phyloP scores from a whole-genome alignment of 2,888 invertebrate species.

The Geotrupes spiniger region DNA sequence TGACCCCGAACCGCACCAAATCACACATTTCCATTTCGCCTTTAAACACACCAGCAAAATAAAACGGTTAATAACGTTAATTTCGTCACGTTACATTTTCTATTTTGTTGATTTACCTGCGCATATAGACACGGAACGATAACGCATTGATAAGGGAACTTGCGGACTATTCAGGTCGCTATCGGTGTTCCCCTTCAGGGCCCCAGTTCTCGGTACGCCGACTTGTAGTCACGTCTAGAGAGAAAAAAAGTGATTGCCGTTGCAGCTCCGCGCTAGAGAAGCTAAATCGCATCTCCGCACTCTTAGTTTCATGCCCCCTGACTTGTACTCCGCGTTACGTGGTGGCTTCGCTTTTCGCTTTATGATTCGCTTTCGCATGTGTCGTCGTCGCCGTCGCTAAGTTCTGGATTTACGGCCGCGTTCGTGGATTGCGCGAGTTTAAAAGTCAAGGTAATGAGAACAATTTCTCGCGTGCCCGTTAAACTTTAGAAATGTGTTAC shows the following conservation, averaged over 20 bases:
- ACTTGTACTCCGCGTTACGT: constrained; percentile 1
- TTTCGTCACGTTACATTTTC: too few relatives aligned
- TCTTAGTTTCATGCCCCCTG: constrained; percentile 13
- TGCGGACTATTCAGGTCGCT: constrained; percentile 15
- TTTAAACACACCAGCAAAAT: too few relatives aligned
- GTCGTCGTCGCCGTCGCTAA: constrained; percentile 11
- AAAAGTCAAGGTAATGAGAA: too few relatives aligned
- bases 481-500: too few relatives aligned
- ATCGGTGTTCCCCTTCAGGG: constrained; percentile 22
- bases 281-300: constrained; percentile 14
- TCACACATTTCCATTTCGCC: too few relatives aligned
- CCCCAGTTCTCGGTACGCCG: constrained; percentile 24
- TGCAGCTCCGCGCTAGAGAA: constrained; percentile 15
- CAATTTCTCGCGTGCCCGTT: too few relatives aligned
- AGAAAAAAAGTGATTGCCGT: constrained; percentile 18
- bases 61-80: too few relatives aligned
- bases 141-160: constrained; percentile 15
- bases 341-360: constrained; percentile 7
- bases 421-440: too few relatives aligned
- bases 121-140: constrained; percentile 12
- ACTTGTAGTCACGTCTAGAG: constrained; percentile 13
- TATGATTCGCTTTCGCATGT: constrained; percentile 10
- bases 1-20: too few relatives aligned
- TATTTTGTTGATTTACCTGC: constrained; percentile 14
- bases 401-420: too few relatives aligned